Conservation (phyloP, 1,140 invertebrate species). For the Lordiphosa clarofinis region DNA sequence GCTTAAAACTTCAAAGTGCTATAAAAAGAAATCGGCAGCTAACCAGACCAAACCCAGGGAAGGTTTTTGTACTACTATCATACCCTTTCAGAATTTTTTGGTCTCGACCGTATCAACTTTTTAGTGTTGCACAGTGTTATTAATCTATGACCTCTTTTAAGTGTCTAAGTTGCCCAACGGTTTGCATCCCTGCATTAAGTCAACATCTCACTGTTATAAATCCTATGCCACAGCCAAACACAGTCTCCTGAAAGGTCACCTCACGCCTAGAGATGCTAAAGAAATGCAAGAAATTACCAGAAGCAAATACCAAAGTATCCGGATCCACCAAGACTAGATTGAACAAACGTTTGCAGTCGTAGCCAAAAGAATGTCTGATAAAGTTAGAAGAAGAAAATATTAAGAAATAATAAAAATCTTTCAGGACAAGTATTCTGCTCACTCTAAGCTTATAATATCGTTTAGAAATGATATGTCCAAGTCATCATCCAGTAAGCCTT, state of each 20-base stretch:
- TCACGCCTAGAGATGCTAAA: constrained; percentile 85
- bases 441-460: constrained; percentile 56
- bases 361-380: constrained; percentile 90
- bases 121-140: no score
- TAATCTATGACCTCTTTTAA: no score
- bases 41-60: no score
- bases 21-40: no score
- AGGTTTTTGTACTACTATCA: no score
- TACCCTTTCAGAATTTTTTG: no score
- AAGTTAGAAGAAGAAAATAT: no score
- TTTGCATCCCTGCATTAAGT: not conserved
- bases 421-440: constrained; percentile 1
- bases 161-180: no score
- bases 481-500: constrained; percentile 22
- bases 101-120: no score
- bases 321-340: constrained; percentile 89
- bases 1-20: no score
- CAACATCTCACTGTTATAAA: constrained; percentile 85
- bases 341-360: constrained; percentile 89
- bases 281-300: constrained; percentile 90
- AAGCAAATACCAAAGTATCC: constrained; percentile 86
- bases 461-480: constrained; percentile 36
- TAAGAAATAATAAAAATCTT: no score
- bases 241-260: constrained; percentile 85
- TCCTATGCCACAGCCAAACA: constrained; percentile 88